phyloP scores from a whole-genome alignment of 2,888 invertebrate genomes.

The Cyrtodaria siliqua region DNA sequence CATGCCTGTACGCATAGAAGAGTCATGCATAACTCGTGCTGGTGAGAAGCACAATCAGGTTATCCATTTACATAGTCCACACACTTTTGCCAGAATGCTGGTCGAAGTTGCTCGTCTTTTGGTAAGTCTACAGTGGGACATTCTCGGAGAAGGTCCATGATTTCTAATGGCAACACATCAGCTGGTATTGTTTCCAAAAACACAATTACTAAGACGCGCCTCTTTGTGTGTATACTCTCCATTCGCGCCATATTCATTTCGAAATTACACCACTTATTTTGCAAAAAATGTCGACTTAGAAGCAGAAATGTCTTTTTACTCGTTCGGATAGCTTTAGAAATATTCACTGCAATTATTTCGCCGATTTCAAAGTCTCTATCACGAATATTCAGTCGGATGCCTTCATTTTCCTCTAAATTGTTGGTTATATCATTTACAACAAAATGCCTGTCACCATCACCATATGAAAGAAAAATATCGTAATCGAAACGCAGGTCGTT shows the following conservation, averaged over 20 bases:
- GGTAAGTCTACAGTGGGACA: conserved; percentile 48
- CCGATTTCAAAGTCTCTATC: conserved; percentile 70
- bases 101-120: conserved; percentile 16
- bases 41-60: too few relatives aligned
- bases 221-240: conserved; percentile 59
- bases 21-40: too few relatives aligned
- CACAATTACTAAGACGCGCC: conserved; percentile 51
- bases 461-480: conserved; percentile 71
- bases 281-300: conserved; percentile 61
- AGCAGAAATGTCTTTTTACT: conserved; percentile 70
- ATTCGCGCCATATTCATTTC: conserved; percentile 70
- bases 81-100: conserved; percentile 49
- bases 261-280: conserved; percentile 69
- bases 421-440: conserved; percentile 53
- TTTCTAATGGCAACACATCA: conserved; percentile 43
- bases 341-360: conserved; percentile 64
- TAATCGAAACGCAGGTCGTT: conserved; percentile 49
- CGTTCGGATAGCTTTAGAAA: conserved; percentile 61
- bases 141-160: conserved; percentile 40
- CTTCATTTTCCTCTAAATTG: conserved; percentile 51
- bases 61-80: conserved; percentile 25
- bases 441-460: conserved; percentile 58
- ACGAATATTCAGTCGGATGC: conserved; percentile 40
- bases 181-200: conserved; percentile 57
- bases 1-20: too few relatives aligned